Base-by-base conservation (phyloP, 1,140 invertebrate species). In the Drosophila grimshawi region DNA sequence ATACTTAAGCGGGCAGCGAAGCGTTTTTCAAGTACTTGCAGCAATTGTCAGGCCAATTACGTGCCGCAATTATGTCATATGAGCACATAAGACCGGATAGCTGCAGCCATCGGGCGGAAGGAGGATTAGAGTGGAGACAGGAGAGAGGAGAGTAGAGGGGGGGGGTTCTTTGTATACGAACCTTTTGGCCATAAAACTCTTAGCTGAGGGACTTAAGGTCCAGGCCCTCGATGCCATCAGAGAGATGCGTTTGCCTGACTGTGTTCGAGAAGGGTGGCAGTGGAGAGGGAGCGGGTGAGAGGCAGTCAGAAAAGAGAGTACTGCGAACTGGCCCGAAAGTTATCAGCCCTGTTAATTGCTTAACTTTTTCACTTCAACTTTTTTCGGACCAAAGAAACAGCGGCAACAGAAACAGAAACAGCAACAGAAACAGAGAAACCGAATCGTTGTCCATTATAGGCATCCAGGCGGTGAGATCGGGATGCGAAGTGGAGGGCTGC, bases 361-460 rank as follows among this genome's bases (percentile, higher is more conserved):
- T 89, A 89, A 89, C 85, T 89, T 89, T 89, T 89, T 89, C 85
- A 89, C 85, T 89, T 89, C 85, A 89, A 89, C 85, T 89, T 89
- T 89, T 81, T 89, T 77, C 67, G 55, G 81, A 46, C 76, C 10
- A 43, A 55, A 86, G 60, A 78, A 76, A 70, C 79, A 74, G 76
- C 57, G 71, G 56, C 75, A 60, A 51, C 52, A 33, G 39, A 35
- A 68, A 45, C 67, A 61, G 64, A 57, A 74, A 72, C 57, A 76
- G 56, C 70, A 60, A 51, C 52, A 33, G 39, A 35, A 68, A 45
- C 67, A 61, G 64, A 57, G 19, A 19, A 57, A 48, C 61, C 41
- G 35, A 33, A 49, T 4, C 29, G 29, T 68, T 11, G 27, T 29
- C 39, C 43, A 35, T 35, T 43, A 27, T 10, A 35, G 59, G 19